Base-by-base conservation (phyloP, 2,113 vertebrate genomes). In the Larimichthys polyactis region DNA sequence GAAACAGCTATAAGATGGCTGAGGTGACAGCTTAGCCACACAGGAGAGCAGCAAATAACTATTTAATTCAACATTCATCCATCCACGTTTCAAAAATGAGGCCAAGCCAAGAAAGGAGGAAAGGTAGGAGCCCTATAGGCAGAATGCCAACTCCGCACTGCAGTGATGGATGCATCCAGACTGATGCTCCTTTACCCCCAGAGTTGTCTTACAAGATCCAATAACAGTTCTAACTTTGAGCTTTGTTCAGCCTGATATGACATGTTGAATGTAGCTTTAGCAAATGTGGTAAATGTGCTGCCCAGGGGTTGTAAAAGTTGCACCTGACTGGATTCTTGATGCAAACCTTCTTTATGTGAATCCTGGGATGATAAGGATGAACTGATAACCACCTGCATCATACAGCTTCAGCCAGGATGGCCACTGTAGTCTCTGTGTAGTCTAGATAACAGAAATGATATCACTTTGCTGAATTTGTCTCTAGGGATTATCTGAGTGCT, bases 11-110 rank as follows among this genome's bases (percentile, higher is more conserved):
- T 12, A 70, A 58, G 19, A 4, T 19, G 48, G 11, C 7, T 59
- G 32, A 75, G 15, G n/a, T 24, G 22, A 71, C 36, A 8, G 36
- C 36, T 40, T 40, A 32, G 9, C 0, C 3, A 77, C n/a, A 12
- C 52, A 20, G 9, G 60, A 0, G 27, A 43, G 22, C 32, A 43
- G 22, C 32, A 85, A 60, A 54, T 10, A 51, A 19, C 20, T 43
- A 11, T 71, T 75, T 60, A 75, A 81, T 81, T 84, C 65, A 79
- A 32, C 65, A 63, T 76, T 49, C 43, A 51, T 11, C 66, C 51
- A 49, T 7, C 49, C 16, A 44, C 12, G 2, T 58, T 43, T 75
- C 15, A 72, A 46, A 36, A 55, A 58, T 19, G 24, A 29, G 20
- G 78, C 60, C 22, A 55, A 81, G 65, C 40, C 16, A 40, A 83